Base-by-base conservation (phyloP, 2,888 invertebrate species). In the Eupithecia tripunctaria region DNA sequence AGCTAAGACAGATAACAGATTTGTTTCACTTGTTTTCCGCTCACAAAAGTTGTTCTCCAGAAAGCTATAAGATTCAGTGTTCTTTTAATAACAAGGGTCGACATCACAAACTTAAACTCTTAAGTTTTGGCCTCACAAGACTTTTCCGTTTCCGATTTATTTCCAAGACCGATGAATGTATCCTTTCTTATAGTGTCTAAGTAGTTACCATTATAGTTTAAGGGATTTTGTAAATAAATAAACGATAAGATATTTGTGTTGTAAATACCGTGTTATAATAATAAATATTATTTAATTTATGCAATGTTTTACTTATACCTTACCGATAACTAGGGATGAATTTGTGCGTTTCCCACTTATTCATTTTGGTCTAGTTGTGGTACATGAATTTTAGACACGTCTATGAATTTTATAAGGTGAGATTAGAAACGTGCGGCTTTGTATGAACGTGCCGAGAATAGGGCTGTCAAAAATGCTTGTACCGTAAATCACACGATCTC, bases 241-340 rank as follows among this genome's bases (percentile, higher is more conserved):
- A 60, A 68, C 27, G 7, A 47, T 68, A 73, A 64, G 56, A 43
- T 63, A 63, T 67, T 59, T 69, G 47, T 71, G 80, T 79, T 83
- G 79, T 78, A 76, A 60, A 78, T 81, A 79, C 75, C 67, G 68
- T 68, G 62, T 67, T 80, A 68, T 77, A 83, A 79, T 85, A 83
- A 64, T 38, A 85, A 84, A 72, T 68, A 78, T 78, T 84, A 85
- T 85, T 84, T 83, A 84, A 85, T 79, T 79, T 64, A 36, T 27
- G 64, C 65, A 47, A n/a, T 70, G 47, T 66, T 76, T 75, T 71
- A 65, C 32, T 63, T 14, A 72, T 74, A 68, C 32, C 21, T 59
- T 1, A 68, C 0, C 29, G 21, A 56, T 8, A 51, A 56, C 18
- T 10, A 51, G 21, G 47, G n/a, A 47, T 1, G 7, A 43, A n/a